Conservation (phyloP, 2,888 invertebrate species). For the Macropis europaea region DNA sequence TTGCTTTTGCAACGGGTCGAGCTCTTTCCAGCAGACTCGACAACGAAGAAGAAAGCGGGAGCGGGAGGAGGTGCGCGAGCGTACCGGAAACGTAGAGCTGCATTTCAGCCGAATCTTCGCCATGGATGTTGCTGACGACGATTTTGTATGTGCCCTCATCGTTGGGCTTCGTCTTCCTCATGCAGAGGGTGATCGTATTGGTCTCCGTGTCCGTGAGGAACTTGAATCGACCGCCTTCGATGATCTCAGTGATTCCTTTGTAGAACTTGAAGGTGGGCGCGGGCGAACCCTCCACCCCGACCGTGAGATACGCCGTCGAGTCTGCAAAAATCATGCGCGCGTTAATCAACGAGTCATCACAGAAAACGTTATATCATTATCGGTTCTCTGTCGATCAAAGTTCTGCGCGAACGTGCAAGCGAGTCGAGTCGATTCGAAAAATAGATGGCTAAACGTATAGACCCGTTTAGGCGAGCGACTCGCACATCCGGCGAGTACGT, state of each 20-base stretch:
- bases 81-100: slow-evolving; percentile 97
- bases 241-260: slow-evolving; percentile 95
- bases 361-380: no score
- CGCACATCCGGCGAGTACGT: no score
- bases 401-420: no score
- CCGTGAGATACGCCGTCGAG: slow-evolving; percentile 94
- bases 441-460: neutral
- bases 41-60: neutral
- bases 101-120: slow-evolving; percentile 97
- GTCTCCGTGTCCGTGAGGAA: slow-evolving; percentile 96
- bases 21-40: no score
- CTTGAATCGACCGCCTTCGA: slow-evolving; percentile 97
- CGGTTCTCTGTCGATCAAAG: no score
- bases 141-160: slow-evolving; percentile 98
- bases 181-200: slow-evolving; percentile 95
- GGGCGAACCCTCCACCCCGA: slow-evolving; percentile 96
- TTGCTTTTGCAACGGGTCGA: no score
- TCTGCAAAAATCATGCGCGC: no score
- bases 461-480: no score
- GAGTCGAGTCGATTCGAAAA: no score
- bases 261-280: slow-evolving; percentile 97
- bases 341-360: no score
- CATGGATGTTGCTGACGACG: slow-evolving; percentile 95
- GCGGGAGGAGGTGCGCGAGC: slow-evolving; percentile 49
- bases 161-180: slow-evolving; percentile 96